Percentiles rank a stretch among this genome's conserved stretches.
Evolutionary conservation across 2,888 invertebrate genomes (phyloP).

Genomic region (Melikaiella ostensackeni): DNA sequence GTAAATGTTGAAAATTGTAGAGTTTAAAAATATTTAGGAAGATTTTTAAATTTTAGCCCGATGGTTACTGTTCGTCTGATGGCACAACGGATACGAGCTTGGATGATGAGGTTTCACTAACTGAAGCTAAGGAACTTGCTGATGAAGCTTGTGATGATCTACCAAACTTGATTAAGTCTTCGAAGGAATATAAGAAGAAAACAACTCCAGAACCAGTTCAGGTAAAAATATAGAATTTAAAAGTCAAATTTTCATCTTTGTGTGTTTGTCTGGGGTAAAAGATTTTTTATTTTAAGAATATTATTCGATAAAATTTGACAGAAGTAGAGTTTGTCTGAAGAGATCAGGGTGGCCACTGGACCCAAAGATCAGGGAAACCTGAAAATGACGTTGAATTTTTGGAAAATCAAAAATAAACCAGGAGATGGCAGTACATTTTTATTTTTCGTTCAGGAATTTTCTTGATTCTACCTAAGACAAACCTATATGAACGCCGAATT

Average conservation of each 20-base stretch:
- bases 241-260: not conserved
- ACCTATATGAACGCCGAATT: no score
- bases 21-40: not conserved
- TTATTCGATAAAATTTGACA: not conserved
- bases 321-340: not conserved
- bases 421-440: no score
- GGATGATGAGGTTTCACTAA: conserved; percentile 50
- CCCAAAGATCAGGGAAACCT: no score
- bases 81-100: conserved; percentile 44
- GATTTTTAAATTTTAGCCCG: conserved; percentile 49
- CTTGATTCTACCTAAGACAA: no score
- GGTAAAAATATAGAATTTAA: not conserved
- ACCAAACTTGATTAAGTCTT: not conserved
- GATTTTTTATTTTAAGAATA: not conserved
- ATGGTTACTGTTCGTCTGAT: conserved; percentile 39
- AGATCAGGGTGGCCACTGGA: not conserved
- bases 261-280: not conserved
- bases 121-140: conserved; percentile 53
- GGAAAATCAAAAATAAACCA: no score
- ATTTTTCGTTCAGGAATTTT: no score
- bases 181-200: conserved; percentile 24
- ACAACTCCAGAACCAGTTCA: not conserved
- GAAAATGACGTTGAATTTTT: no score
- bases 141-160: conserved; percentile 15
- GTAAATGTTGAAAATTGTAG: no score